phyloP scores from a whole-genome alignment of 1,140 invertebrate species.

The Geopemphigus sp. region DNA sequence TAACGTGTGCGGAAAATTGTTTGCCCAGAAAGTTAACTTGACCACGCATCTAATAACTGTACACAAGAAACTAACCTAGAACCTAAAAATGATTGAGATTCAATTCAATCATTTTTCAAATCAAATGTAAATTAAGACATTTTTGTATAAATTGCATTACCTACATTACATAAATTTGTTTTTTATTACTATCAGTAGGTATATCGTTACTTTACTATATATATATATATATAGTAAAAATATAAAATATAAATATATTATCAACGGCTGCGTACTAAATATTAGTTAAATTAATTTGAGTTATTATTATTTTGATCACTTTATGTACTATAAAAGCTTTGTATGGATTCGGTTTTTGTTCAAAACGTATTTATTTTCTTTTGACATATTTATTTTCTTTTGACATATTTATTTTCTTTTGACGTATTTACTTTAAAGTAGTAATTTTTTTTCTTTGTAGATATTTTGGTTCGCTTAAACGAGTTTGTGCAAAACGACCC shows the following conservation, averaged over 20 bases:
- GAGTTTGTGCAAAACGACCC: constrained; percentile 38
- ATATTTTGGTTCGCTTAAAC: constrained; percentile 11
- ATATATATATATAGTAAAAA: not conserved
- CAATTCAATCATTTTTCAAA: not conserved
- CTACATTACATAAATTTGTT: not conserved
- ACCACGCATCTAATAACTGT: constrained; percentile 49
- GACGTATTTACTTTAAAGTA: not conserved
- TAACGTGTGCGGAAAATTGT: constrained; percentile 72
- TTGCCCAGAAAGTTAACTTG: constrained; percentile 64
- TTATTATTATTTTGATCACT: constrained; percentile 3
- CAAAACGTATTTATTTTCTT: too few species aligned
- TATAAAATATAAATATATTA: too few species aligned
- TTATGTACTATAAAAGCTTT: not conserved
- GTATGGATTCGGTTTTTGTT: constrained; percentile 17
- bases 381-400: not conserved
- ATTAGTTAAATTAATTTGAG: constrained; percentile 9
- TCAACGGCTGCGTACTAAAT: too few species aligned
- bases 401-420: too few species aligned
- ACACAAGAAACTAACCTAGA: constrained; percentile 1
- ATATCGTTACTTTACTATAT: not conserved
- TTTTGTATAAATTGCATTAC: not conserved
- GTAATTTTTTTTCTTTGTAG: constrained; percentile 3
- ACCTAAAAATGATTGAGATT: too few species aligned
- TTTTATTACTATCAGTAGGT: too few species aligned
- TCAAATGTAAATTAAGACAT: not conserved